Base-by-base conservation (phyloP, 2,113 vertebrate genomes). In the Actenoides hombroni region DNA sequence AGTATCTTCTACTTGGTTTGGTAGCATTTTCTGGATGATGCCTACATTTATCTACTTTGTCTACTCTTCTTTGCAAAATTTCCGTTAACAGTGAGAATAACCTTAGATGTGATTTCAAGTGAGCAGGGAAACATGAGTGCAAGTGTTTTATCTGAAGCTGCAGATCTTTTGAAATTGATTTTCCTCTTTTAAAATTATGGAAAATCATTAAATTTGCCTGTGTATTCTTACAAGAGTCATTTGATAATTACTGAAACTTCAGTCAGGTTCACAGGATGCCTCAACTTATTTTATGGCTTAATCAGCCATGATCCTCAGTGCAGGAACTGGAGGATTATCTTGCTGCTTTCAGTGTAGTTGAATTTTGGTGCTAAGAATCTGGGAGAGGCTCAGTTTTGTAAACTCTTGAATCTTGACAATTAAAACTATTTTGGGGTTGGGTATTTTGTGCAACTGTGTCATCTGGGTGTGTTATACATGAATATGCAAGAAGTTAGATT, bases 191-290 rank as follows among this genome's bases (percentile, higher is more conserved):
- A n/a, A 63, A 53, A 57, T 48, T 33, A 18, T 2, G 5, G 44
- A 86, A 69, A 81, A 49, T 51, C 17, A 7, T 40, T 17, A 49
- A 12, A 2, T 59, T 86, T 61, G 40, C 14, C 48, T 53, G 8
- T 65, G 39, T 53, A 33, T 76, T 87, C 31, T 93, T 85, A 26
- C 48, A 75, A 80, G 33, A 88, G 21, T 26, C 24, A 11, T 69
- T 84, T 82, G 20, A 23, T 35, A 80, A n/a, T 69, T 39, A 70
- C 16, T 68, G 33, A 40, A 93, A 63, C n/a, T 74, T 83, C 33
- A 39, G 9, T 21, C 0, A 1, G 6, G 12, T 39, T 75, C 29
- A 35, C 33, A 48, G 39, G 37, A 19, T 5, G 0, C 0, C 10
- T 68, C 13, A 69, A 4, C 20, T 73, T 89, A 23, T 5, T 54